These are phyloP conservation scores for Ascaphus truei DNA, from an alignment of 2,113 vertebrate species.

Conservation along the genomic window DNA sequence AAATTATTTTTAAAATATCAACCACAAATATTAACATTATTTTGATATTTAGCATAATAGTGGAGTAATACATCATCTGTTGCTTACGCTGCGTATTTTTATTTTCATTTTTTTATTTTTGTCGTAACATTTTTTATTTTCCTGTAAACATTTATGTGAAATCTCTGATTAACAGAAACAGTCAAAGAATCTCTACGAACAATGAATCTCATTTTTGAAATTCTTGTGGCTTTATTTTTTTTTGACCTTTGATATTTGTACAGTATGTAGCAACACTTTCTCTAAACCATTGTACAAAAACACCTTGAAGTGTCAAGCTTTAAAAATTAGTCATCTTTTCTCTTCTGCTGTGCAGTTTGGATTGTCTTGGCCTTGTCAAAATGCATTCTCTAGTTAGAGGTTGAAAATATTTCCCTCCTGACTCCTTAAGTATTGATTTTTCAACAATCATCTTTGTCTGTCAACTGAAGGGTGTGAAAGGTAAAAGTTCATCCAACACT, in stretches of 20 bases:
- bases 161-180: too few species aligned
- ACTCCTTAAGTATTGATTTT: slow-evolving; percentile 74
- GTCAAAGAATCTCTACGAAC: too few species aligned
- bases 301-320: slow-evolving; percentile 71
- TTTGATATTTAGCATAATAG: too few species aligned
- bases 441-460: slow-evolving; percentile 59
- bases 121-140: too few species aligned
- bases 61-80: too few species aligned
- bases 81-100: too few species aligned
- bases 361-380: slow-evolving; percentile 73
- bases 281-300: slow-evolving; percentile 56
- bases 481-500: slow-evolving; percentile 58
- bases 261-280: slow-evolving; percentile 56
- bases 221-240: slow-evolving; percentile 51
- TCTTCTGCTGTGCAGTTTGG: slow-evolving; percentile 56
- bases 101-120: too few species aligned
- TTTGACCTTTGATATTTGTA: slow-evolving; percentile 72
- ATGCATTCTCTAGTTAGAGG: slow-evolving; percentile 73
- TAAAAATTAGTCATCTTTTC: slow-evolving; percentile 60
- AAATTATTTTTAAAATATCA: too few species aligned
- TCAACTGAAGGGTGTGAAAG: slow-evolving; percentile 58
- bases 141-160: too few species aligned
- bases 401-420: slow-evolving; percentile 73
- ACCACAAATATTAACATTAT: too few species aligned
- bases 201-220: slow-evolving; percentile 55